Base-by-base conservation (phyloP, 2,888 invertebrate species). In the Polyploca ridens region DNA sequence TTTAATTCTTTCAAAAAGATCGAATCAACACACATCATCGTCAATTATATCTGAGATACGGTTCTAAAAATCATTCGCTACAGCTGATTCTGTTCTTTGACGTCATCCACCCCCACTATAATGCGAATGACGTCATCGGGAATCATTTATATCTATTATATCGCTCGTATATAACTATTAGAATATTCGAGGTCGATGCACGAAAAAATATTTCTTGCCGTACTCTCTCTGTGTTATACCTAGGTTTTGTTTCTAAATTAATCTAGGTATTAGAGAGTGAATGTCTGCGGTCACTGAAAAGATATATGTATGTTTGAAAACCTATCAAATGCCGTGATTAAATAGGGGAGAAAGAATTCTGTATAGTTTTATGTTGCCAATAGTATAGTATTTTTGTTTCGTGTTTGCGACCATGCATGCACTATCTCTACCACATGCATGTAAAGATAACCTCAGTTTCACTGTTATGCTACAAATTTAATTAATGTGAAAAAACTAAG, bases 161-260 rank as follows among this genome's bases (percentile, higher is more conserved):
- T 41, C 41, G 13, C 13, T 41, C 41, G 41, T 13, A 46, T 46
- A 46, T n/a, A 14, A 7, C n/a, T 46, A 46, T 63, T 72, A 64
- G 79, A 82, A 82, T 72, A 71, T 79, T 83, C 78, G 81, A 83
- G 85, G 79, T 82, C 79, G 72, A 72, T 82, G 83, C 74, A 80
- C 77, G 78, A 35, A 58, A 16, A 64, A 65, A 63, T 69, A 71
- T 75, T 73, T 58, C 69, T 75, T 0, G 14, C 14, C 13, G 44
- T 44, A 10, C 44, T 44, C 44, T 46, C 46, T 46, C 44, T 44
- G 14, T 14, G 44, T 14, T 44, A 44, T 44, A 14, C 44, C 3
- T 64, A 59, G 35, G 49, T 60, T 44, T 46, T 63, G 27, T 64
- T 62, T 59, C 33, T 58, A 27, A 35, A 33, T 64, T 63, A 66